A percentile compares a stretch with the other conserved stretches of the same genome.
Conservation (phyloP, 2,113 vertebrate genomes). For the Sceloporus undulatus region DNA sequence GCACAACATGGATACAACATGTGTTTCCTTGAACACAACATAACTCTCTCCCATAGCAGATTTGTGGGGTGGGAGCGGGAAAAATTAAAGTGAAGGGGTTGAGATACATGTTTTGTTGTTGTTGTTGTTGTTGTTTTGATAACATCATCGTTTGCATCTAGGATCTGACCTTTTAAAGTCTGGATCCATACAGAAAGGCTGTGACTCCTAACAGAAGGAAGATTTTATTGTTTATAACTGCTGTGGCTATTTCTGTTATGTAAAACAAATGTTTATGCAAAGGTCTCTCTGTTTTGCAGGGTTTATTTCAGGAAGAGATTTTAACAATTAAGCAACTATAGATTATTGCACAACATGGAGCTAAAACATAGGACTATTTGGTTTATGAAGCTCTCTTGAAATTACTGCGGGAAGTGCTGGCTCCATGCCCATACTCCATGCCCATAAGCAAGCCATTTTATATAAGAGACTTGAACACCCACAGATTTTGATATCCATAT, state of each 20-base stretch:
- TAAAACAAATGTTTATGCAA: background rate
- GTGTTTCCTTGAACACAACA: background rate
- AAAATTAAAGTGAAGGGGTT: too few relatives aligned
- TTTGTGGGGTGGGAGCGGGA: background rate
- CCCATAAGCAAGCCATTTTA: background rate
- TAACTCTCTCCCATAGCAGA: background rate
- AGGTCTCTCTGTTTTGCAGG: background rate
- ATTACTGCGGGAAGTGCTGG: background rate
- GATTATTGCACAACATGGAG: background rate
- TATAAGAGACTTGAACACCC: background rate
- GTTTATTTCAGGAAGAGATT: background rate
- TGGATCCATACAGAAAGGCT: too few relatives aligned
- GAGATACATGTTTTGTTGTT: background rate
- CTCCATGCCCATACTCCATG: background rate
- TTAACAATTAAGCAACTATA: background rate
- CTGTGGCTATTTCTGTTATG: background rate
- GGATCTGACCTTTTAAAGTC: too few relatives aligned
- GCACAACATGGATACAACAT: too few relatives aligned
- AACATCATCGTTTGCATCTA: background rate
- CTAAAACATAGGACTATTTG: background rate
- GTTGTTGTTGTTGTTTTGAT: too few relatives aligned
- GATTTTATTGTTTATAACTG: background rate
- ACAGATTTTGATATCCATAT: background rate
- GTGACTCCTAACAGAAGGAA: too few relatives aligned
- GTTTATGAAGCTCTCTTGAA: background rate